Evolutionary conservation across 2,113 vertebrate genomes (phyloP), one percentile per base, ranked within the genome.

Genomic region (Actenoides hombroni): DNA sequence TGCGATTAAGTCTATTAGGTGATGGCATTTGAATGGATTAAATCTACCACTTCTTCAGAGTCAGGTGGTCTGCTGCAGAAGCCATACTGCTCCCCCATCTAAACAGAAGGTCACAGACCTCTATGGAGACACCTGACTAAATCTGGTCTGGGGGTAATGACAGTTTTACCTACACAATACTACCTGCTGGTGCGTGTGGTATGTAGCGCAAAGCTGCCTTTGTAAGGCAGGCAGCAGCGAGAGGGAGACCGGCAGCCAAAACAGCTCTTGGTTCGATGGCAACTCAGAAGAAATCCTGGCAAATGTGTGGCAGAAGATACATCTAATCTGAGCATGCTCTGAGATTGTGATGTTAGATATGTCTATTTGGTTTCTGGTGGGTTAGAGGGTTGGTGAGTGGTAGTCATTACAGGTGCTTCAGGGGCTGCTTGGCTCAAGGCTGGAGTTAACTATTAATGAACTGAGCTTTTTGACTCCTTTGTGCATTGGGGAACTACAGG

Each of bases 401-500:
- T 73, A 44, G 35, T 81, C 83, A 49, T 87, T 67, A 81, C 64
- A 80, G 69, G 67, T 94, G 74, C 91, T 96, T 88, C 71, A 84
- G 89, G 83, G 74, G 67, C 78, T 90, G 51, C 86, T 91, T 77
- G 85, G 86, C 91, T 88, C 73, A 73, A 31, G 85, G 46, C 76
- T 79, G 65, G 73, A 88, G 95, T 96, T 97, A 97, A 95, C 95
- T 88, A 74, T 96, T 96, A 96, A 96, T 83, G 86, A 80, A 12
- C 69, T 68, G 90, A 96, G 87, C 83, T 97, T 88, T 96, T 94
- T 89, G 78, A 56, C 77, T 87, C 73, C 78, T 97, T 97, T 98
- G 94, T 97, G 96, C 87, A 57, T 76, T 83, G 85, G 44, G 64
- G 76, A 97, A 48, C 56, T 78, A 73, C 4, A 11, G 51, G 59